A percentile compares a stretch with the other conserved stretches of the same genome.
These are phyloP conservation scores for Bombus waltoni DNA, from an alignment of 1,140 invertebrate species.

Conservation along the genomic window DNA sequence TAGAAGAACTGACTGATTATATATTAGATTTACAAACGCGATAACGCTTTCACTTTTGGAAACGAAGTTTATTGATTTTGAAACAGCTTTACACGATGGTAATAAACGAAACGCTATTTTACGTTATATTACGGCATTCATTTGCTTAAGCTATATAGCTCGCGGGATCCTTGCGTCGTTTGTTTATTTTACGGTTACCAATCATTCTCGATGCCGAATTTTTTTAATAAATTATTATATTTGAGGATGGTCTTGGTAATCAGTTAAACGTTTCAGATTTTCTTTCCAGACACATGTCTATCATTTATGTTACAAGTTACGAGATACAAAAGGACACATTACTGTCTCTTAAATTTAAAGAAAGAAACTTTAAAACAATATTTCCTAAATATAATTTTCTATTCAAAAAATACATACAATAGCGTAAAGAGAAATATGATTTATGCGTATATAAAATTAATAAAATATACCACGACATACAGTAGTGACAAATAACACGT, in stretches of 20 bases:
- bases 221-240: background rate
- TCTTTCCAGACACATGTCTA: background rate
- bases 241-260: background rate
- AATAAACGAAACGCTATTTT: background rate
- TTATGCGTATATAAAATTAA: too few relatives aligned
- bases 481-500: too few relatives aligned
- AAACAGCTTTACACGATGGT: background rate
- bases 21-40: background rate
- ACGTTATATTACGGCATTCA: background rate
- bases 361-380: too few relatives aligned
- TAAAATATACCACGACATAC: too few relatives aligned
- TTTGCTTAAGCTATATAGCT: background rate
- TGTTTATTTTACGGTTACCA: background rate
- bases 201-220: background rate
- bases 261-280: background rate
- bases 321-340: background rate
- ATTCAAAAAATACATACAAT: too few relatives aligned
- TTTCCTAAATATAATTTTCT: too few relatives aligned
- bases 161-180: background rate
- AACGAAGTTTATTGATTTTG: constrained; percentile 20
- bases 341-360: background rate
- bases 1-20: background rate
- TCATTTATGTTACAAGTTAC: background rate
- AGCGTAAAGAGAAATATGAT: too few relatives aligned
- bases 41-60: constrained; percentile 2